Percentiles rank a stretch among this genome's conserved stretches.
Conservation (phyloP, 1,140 invertebrate genomes). For the Platyura marginata region DNA sequence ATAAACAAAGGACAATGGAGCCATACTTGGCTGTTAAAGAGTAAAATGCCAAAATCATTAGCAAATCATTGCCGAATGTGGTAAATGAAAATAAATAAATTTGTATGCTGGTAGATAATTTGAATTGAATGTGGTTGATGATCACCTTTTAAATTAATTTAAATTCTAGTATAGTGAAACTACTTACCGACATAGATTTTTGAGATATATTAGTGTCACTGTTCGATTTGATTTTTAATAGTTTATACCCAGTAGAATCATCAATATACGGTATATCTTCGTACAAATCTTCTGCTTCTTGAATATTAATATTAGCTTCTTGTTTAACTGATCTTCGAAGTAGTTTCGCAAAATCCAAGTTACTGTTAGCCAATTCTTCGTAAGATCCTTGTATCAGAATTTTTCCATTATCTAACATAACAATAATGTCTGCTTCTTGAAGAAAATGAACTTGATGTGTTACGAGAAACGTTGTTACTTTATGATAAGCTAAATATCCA, state of each 20-base stretch:
- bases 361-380: conserved; percentile 28
- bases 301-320: conserved; percentile 19
- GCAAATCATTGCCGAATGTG: too few relatives aligned
- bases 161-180: conserved; percentile 12
- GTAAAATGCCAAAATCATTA: too few relatives aligned
- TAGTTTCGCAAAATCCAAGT: conserved; percentile 34
- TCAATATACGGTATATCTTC: conserved; percentile 25
- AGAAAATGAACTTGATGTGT: conserved; percentile 76
- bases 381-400: conserved; percentile 36
- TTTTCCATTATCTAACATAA: conserved; percentile 51
- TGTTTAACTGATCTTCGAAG: conserved; percentile 23
- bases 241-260: conserved; percentile 7
- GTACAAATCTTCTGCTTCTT: conserved; percentile 12
- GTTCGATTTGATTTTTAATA: conserved; percentile 2
- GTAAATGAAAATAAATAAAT: too few relatives aligned
- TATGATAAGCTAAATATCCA: conserved; percentile 30
- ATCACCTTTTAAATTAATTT: too few relatives aligned
- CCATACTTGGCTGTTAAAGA: too few relatives aligned
- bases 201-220: conserved; percentile 11
- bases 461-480: conserved; percentile 54
- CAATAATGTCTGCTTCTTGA: conserved; percentile 49
- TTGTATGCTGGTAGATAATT: too few relatives aligned
- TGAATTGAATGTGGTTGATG: too few relatives aligned
- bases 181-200: background rate
- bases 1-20: too few relatives aligned